Conservation (phyloP, 1,140 invertebrate species). For the Hylaeus volcanicus region DNA sequence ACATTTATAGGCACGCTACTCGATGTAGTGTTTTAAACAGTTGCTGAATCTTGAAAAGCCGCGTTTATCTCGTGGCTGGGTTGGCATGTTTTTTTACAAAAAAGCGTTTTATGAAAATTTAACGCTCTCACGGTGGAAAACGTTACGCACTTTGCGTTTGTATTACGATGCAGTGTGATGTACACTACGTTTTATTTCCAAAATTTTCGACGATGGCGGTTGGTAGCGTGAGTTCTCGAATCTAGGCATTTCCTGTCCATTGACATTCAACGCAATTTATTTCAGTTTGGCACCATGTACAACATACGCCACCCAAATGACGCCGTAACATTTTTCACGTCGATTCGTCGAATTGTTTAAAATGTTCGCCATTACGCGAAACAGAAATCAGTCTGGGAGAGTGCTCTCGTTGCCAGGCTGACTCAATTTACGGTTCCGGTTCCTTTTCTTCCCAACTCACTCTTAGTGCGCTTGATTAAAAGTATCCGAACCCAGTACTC, state of each 20-base stretch:
- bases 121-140: not conserved
- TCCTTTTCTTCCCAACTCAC: constrained; percentile 20
- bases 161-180: too few species aligned
- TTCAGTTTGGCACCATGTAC: too few species aligned
- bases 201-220: not conserved
- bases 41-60: not conserved
- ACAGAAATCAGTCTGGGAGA: not conserved
- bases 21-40: not conserved
- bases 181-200: not conserved
- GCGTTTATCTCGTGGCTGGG: not conserved
- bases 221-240: not conserved
- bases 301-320: too few species aligned
- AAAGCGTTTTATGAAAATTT: not conserved
- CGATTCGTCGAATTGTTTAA: not conserved
- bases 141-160: too few species aligned
- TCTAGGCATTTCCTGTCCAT: not conserved
- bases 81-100: not conserved
- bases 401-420: not conserved
- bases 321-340: too few species aligned
- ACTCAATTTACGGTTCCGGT: constrained; percentile 7
- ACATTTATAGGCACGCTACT: not conserved
- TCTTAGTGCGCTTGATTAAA: constrained; percentile 34
- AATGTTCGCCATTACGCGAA: not conserved
- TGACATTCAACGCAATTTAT: not conserved
- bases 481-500: not conserved